Percentiles rank a stretch among this genome's conserved stretches.
Evolutionary conservation across 2,888 invertebrate species (phyloP).

Genomic region (Stenurella melanura): DNA sequence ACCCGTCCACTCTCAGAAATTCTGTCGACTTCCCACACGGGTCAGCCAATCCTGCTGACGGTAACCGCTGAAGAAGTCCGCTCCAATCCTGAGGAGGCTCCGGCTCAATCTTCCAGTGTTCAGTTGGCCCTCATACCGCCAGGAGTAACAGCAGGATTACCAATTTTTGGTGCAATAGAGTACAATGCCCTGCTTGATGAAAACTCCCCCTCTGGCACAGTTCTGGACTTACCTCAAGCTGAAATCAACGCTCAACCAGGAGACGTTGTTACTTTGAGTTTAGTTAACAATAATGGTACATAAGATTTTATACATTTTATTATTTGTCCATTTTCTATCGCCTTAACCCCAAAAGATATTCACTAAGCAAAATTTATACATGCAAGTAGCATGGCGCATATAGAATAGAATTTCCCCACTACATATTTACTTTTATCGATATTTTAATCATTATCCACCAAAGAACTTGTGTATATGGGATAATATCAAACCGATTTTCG

Average conservation of each 20-base stretch:
- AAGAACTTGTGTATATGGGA: too few relatives aligned
- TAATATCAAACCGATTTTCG: too few relatives aligned
- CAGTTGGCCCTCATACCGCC: slow-evolving; percentile 85
- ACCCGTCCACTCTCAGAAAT: slow-evolving; percentile 86
- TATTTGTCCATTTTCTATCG: too few relatives aligned
- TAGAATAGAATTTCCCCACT: too few relatives aligned
- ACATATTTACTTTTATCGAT: too few relatives aligned
- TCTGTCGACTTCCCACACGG: slow-evolving; percentile 86
- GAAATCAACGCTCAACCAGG: slow-evolving; percentile 68
- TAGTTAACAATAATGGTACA: slow-evolving; percentile 85
- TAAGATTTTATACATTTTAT: background rate
- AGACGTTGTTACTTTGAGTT: slow-evolving; percentile 86
- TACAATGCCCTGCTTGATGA: slow-evolving; percentile 87
- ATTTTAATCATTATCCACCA: too few relatives aligned
- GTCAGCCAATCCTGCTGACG: slow-evolving; percentile 88
- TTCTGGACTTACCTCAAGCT: slow-evolving; percentile 73
- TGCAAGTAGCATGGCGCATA: too few relatives aligned
- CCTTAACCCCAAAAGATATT: too few relatives aligned
- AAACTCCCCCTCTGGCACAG: slow-evolving; percentile 88
- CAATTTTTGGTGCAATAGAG: slow-evolving; percentile 72
- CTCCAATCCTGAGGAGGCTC: slow-evolving; percentile 76
- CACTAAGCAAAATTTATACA: too few relatives aligned
- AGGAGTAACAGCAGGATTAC: slow-evolving; percentile 64
- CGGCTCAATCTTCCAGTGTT: slow-evolving; percentile 86
- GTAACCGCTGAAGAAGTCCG: slow-evolving; percentile 92